Evolutionary conservation across 2,797 vertebrate species (phyloP).

Genomic region (Arrhamphus sclerolepis): DNA sequence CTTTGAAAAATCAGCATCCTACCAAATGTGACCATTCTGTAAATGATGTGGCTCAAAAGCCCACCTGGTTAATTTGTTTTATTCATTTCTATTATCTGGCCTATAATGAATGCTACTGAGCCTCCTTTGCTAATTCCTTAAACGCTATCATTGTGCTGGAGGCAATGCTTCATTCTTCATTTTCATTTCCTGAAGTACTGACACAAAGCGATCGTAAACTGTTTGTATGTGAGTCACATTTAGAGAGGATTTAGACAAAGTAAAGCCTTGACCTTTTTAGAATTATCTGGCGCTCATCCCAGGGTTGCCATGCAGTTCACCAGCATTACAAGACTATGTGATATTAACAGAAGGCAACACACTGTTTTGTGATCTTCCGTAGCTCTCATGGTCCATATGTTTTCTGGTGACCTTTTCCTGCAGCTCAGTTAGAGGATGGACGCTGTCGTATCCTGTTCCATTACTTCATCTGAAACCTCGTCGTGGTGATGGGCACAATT

Average conservation of each 20-base stretch:
- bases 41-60: too few species aligned
- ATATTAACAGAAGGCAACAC: constrained; percentile 61
- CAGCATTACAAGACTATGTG: constrained; percentile 51
- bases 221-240: constrained; percentile 65
- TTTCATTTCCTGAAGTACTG: constrained; percentile 47
- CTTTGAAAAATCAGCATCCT: too few species aligned
- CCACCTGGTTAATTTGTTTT: too few species aligned
- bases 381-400: constrained; percentile 46
- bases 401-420: constrained; percentile 58
- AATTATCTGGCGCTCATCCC: constrained; percentile 61
- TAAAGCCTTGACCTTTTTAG: constrained; percentile 74
- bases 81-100: too few species aligned
- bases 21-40: too few species aligned
- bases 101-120: too few species aligned
- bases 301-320: constrained; percentile 52
- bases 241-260: constrained; percentile 62
- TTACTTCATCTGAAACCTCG: constrained; percentile 28
- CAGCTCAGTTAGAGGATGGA: constrained; percentile 30
- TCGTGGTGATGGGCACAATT: constrained; percentile 26
- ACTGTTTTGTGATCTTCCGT: constrained; percentile 45
- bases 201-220: constrained; percentile 51
- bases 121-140: constrained; percentile 20
- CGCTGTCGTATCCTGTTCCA: constrained; percentile 21
- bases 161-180: constrained; percentile 24
- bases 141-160: constrained; percentile 22